Evolutionary conservation across 2,888 invertebrate species (phyloP), one percentile per base, ranked within the genome.

Genomic region (Tipula unca): DNA sequence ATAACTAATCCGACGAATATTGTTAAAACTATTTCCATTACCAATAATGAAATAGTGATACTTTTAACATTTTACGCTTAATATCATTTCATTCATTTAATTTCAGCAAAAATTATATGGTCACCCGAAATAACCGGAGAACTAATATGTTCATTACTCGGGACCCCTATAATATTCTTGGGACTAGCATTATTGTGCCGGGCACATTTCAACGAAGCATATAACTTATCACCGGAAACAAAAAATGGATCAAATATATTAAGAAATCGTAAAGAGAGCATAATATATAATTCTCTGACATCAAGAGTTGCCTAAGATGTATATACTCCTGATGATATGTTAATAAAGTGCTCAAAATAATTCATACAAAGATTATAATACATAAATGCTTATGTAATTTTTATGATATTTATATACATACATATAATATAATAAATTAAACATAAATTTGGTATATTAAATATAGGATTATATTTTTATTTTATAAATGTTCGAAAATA

Each of bases 91-190:
- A n/a, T 32, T 6, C 32, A 32, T 32, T 32, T 39, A 42, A 87
- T 87, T 87, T 8, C 87, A 93, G 92, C 91, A 87, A 89, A 89
- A 86, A 89, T 92, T 86, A 88, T 90, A 29, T 93, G 93, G 93
- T 90, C 92, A 86, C 93, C 93, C n/a, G 91, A 92, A 17, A 90
- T 93, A 85, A 92, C 93, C 4, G 93, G 93, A n/a, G 93, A 93
- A 88, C 88, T 93, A 29, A 92, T 93, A 86, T 93, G 93, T 88
- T 92, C 93, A 0, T 89, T 93, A 32, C 89, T 93, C 29, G 93
- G 93, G 86, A 90, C 93, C 86, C 93, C 93, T 5, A 92, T 93
- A 69, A 92, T 93, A 25, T 88, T 92, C 10, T 89, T 92, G 4
- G 93, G 93, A 20, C 88, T 93, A 86, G 90, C 90, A 8, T 89